Evolutionary conservation across 2,113 vertebrate species (phyloP).

Genomic region (Callithrix jacchus): DNA sequence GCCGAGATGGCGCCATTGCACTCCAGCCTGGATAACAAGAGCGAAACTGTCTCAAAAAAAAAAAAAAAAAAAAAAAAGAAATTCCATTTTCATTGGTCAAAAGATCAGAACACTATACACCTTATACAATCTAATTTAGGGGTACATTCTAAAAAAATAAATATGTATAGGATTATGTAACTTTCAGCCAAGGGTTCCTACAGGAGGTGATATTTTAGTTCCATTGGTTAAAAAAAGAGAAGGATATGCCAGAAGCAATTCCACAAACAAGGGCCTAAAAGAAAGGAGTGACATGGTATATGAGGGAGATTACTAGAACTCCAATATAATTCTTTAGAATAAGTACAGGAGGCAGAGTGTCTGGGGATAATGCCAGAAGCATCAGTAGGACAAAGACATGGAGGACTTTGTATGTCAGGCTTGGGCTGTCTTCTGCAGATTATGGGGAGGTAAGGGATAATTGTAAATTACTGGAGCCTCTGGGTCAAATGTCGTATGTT

Average conservation of each 20-base stretch:
- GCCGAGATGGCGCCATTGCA: too few species aligned
- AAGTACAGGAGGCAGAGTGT: not conserved
- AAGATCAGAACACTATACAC: not conserved
- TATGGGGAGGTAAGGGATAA: accelerated
- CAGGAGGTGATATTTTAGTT: not conserved
- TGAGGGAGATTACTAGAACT: not conserved
- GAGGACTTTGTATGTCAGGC: not conserved
- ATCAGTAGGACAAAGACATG: not conserved
- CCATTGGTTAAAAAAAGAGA: not conserved
- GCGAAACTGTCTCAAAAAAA: too few species aligned
- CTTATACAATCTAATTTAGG: not conserved
- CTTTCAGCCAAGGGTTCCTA: not conserved
- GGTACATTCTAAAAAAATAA: not conserved
- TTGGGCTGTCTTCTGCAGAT: not conserved
- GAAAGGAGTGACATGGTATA: not conserved
- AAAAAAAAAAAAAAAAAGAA: too few species aligned
- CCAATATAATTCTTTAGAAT: not conserved
- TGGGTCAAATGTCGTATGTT: not conserved
- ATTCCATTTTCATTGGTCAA: not conserved
- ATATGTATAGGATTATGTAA: not conserved
- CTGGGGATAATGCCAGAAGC: not conserved
- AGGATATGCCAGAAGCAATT: not conserved
- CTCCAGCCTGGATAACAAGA: too few species aligned
- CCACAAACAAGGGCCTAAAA: not conserved
- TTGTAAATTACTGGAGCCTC: not conserved